phyloP scores from a whole-genome alignment of 2,888 invertebrate species.

The Lithophane leautieri region DNA sequence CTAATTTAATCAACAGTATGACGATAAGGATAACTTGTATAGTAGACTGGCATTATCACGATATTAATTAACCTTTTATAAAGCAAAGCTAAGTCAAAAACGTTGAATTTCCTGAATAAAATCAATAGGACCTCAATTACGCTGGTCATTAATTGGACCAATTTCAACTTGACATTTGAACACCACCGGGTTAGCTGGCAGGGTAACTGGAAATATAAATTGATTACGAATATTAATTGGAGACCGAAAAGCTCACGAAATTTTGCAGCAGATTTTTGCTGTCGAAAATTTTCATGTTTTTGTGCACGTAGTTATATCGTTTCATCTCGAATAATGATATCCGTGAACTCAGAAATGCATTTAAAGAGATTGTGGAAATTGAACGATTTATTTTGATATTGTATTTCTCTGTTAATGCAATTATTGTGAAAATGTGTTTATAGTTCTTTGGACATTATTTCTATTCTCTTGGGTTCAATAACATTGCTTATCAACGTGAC shows the following conservation, averaged over 20 bases:
- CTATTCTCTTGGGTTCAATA: slow-evolving; percentile 19
- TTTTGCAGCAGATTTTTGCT: slow-evolving; percentile 38
- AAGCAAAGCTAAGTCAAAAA: background rate
- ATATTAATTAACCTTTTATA: background rate
- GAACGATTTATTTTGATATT: background rate
- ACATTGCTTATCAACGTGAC: slow-evolving; percentile 21
- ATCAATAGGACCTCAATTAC: slow-evolving; percentile 52
- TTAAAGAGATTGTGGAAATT: slow-evolving; percentile 6
- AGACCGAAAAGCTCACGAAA: slow-evolving; percentile 24
- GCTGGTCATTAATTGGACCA: slow-evolving; percentile 51
- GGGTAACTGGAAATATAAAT: slow-evolving; percentile 49
- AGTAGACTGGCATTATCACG: background rate
- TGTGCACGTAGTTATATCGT: slow-evolving; percentile 4
- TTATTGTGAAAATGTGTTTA: slow-evolving; percentile 4
- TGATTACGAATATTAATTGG: slow-evolving; percentile 56
- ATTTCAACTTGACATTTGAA: slow-evolving; percentile 50
- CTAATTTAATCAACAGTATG: background rate
- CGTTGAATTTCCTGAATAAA: slow-evolving; percentile 25
- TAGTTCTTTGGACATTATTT: slow-evolving; percentile 2
- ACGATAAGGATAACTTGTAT: background rate
- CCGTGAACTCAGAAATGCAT: background rate
- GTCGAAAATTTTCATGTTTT: background rate
- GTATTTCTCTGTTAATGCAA: background rate
- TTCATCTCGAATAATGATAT: slow-evolving; percentile 12
- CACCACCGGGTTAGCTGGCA: slow-evolving; percentile 21